phyloP scores from a whole-genome alignment of 2,797 vertebrate genomes.

The Falco novaeseelandiae region DNA sequence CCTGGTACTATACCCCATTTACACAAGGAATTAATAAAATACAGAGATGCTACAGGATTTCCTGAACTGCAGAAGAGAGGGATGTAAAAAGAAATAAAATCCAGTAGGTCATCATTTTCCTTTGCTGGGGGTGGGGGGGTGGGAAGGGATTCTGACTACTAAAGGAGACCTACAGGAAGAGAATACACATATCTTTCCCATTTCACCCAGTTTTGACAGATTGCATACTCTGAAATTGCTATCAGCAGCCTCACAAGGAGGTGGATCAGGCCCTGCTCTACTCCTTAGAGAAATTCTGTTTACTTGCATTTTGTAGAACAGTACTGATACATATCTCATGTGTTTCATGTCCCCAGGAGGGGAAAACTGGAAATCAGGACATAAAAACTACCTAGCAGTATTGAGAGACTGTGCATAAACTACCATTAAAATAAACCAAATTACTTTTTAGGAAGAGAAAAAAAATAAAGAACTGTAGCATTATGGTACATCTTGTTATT shows the following conservation, averaged over 20 bases:
- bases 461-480: fast-evolving
- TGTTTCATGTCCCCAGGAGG: background rate
- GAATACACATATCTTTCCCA: fast-evolving
- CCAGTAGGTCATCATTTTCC: fast-evolving
- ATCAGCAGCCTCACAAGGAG: background rate
- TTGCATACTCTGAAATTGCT: fast-evolving
- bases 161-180: background rate
- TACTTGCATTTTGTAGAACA: background rate
- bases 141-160: background rate
- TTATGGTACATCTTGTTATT: background rate
- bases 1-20: fast-evolving
- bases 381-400: background rate
- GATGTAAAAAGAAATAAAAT: background rate
- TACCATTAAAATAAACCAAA: background rate
- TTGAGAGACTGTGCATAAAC: fast-evolving
- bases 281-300: background rate
- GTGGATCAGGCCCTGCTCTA: background rate
- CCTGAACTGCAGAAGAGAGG: background rate
- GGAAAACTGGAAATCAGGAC: background rate
- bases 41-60: background rate
- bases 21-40: fast-evolving
- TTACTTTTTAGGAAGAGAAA: background rate
- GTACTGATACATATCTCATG: background rate
- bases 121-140: background rate
- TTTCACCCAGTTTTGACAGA: background rate